These are phyloP conservation scores for Buathra laborator DNA, from an alignment of 2,888 invertebrate species.

Conservation along the genomic window DNA sequence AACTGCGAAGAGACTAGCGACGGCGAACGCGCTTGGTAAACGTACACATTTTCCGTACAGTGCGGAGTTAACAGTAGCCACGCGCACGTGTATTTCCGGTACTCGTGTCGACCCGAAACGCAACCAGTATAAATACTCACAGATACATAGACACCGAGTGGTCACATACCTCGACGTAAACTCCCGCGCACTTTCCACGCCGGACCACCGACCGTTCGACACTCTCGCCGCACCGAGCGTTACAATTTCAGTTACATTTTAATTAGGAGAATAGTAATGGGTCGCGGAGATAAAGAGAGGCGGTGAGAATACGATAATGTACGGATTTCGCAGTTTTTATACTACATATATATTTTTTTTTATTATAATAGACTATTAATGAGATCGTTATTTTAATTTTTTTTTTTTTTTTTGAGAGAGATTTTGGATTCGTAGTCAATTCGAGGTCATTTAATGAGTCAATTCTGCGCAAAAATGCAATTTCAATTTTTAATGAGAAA, in stretches of 20 bases:
- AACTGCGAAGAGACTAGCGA: slow-evolving; percentile 48
- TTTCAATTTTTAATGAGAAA: not conserved
- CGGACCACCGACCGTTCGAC: slow-evolving; percentile 42
- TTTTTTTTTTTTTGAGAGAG: slow-evolving; percentile 1
- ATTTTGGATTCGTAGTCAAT: not conserved
- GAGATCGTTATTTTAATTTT: not conserved
- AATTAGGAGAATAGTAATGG: slow-evolving; percentile 83
- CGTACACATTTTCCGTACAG: slow-evolving; percentile 14
- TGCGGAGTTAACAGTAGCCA: slow-evolving; percentile 8
- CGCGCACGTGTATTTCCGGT: slow-evolving; percentile 52
- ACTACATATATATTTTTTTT: not conserved
- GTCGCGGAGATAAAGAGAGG: slow-evolving; percentile 61
- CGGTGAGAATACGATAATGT: slow-evolving; percentile 2
- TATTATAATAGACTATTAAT: not conserved
- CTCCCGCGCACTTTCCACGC: not conserved
- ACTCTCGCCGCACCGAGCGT: slow-evolving; percentile 72
- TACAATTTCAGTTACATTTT: slow-evolving; percentile 83
- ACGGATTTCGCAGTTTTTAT: not conserved
- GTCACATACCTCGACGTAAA: not conserved
- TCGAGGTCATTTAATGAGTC: not conserved
- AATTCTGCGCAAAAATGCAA: too few species aligned
- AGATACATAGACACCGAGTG: not conserved
- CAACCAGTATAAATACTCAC: slow-evolving; percentile 23
- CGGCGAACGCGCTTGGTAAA: slow-evolving; percentile 17
- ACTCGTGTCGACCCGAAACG: slow-evolving; percentile 32